Evolutionary conservation across 2,888 invertebrate species (phyloP), one percentile per base, ranked within the genome.

Genomic region (Automeris io): DNA sequence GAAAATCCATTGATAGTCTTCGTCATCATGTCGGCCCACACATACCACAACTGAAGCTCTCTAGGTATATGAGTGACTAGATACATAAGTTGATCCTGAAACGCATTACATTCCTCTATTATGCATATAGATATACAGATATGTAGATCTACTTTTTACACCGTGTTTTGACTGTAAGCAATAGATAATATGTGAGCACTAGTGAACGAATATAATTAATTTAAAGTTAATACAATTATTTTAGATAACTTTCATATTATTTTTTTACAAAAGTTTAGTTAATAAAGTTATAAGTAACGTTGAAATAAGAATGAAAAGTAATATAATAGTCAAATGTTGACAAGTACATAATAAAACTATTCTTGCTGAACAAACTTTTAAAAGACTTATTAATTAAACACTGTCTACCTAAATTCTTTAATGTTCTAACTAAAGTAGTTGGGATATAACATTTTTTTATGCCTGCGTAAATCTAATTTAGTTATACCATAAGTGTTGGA

Each of bases 401-500:
- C 54, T 52, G 55, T 54, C 41, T 29, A 42, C 43, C 41, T 41
- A 46, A 40, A 48, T 51, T 43, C 44, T 54, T 61, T 56, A 34
- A 51, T 40, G 42, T 42, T 38, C 42, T 43, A 52, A 57, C 47
- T 56, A 43, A 40, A 45, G 48, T 53, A 53, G 50, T 54, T 45
- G 46, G 51, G 25, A n/a, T 45, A 49, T 49, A 42, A 46, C 53
- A 58, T 57, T 61, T 57, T 63, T 62, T 57, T 48, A 51, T 62
- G 64, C 50, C 57, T 54, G 46, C 48, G 52, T 61, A 70, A 72
- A 70, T 64, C 58, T 74, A 75, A 76, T 76, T 72, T 72, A 69
- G 66, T 68, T 70, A 65, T 65, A 70, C 70, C 70, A 68, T 75
- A 74, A 77, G 77, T 78, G 74, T 72, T 75, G 67, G 72, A 76